Evolutionary conservation across 2,888 invertebrate species (phyloP).

Genomic region (Ectobius pallidus): DNA sequence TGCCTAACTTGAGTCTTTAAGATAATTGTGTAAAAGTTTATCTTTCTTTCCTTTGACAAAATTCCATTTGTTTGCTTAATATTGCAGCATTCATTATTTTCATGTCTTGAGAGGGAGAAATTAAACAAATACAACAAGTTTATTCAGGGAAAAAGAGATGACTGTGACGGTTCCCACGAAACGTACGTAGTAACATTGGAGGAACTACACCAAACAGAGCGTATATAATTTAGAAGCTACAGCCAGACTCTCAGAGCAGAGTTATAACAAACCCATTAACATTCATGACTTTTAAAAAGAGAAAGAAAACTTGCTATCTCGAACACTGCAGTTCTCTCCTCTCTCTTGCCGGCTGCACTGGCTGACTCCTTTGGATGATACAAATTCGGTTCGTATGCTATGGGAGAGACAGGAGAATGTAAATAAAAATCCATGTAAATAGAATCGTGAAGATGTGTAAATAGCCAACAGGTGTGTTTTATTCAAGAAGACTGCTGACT

Average conservation of each 20-base stretch:
- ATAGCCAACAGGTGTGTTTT: conserved; percentile 10
- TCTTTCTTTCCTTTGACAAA: too few relatives aligned
- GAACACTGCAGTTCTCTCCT: too few relatives aligned
- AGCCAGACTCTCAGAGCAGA: background rate
- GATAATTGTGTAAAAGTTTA: too few relatives aligned
- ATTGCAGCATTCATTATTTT: too few relatives aligned
- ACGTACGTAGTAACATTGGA: background rate
- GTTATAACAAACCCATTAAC: conserved; percentile 27
- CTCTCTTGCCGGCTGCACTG: too few relatives aligned
- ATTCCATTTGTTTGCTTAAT: too few relatives aligned
- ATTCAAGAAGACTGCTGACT: too few relatives aligned
- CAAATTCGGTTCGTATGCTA: background rate
- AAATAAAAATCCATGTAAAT: conserved; percentile 4
- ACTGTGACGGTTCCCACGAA: background rate
- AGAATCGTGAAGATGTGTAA: conserved; percentile 4
- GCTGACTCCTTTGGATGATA: background rate
- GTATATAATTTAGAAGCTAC: conserved; percentile 6
- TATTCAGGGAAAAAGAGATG: background rate
- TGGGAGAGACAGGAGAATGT: background rate
- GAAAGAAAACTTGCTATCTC: background rate
- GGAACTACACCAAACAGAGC: background rate
- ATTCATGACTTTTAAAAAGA: conserved; percentile 23
- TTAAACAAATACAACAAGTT: background rate
- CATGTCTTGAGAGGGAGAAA: background rate
- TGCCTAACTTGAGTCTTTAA: too few relatives aligned